Base-by-base conservation (phyloP, 2,113 vertebrate species). In the Eonycteris spelaea region DNA sequence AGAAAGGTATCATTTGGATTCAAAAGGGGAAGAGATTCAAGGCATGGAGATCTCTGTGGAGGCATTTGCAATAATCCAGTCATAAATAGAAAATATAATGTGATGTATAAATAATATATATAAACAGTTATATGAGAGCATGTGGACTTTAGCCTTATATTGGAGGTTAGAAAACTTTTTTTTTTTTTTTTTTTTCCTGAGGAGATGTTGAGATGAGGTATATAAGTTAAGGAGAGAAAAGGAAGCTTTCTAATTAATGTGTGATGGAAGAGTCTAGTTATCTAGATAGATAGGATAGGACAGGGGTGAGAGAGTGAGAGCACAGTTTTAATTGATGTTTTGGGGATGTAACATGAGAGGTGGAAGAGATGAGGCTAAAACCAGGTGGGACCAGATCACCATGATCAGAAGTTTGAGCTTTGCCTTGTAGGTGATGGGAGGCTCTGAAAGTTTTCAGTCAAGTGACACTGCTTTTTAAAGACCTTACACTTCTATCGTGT, bases 1-100 rank as follows among this genome's bases (percentile, higher is more conserved):
- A 86, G 15, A 83, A 96, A 30, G 79, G n/a, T 75, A 16, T 90
- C 40, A 79, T 59, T 90, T 91, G 35, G 30, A 87, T 87, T 94
- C 7, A 87, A 80, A 95, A 33, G 24, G 35, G 19, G 35, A 35
- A 68, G 6, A 92, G 59, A 70, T 57, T 40, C 38, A 85, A 89
- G 18, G 22, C 38, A 71, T 75, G 53, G 48, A n/a, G 30, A 67
- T 78, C 22, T 75, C 28, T 51, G 38, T 35, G n/a, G 30, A 86
- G 18, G 33, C 7, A 65, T 59, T 75, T 95, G 4, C 4, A 82
- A 48, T 90, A 95, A 90, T 71, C 2, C 13, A 24, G 22, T 3
- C 16, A 30, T 57, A 93, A 91, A 35, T 15, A 90, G n/a, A 40
- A 86, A 43, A 70, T 67, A 53, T n/a, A 87, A 40, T 48, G 7